Evolutionary conservation across 1,140 invertebrate species (phyloP).

Genomic region (Vanessa tameamea): DNA sequence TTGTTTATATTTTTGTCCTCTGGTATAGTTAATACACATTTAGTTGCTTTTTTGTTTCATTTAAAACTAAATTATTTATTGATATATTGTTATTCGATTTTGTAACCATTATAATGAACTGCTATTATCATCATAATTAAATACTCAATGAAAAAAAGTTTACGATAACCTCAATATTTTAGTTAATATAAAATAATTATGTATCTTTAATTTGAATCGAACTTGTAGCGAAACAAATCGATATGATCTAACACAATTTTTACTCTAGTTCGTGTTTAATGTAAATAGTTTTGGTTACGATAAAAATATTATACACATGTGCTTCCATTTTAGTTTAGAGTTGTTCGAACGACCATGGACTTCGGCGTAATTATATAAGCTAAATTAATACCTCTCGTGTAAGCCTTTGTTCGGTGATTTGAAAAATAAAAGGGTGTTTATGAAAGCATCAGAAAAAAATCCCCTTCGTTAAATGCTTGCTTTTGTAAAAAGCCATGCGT

Average conservation of each 20-base stretch:
- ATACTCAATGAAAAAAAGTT: no score
- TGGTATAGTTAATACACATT: no score
- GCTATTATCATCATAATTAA: no score
- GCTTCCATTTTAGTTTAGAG: background rate
- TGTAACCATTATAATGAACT: no score
- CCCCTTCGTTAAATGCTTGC: constrained; percentile 26
- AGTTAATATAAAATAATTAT: background rate
- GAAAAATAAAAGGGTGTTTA: constrained; percentile 35
- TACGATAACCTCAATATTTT: no score
- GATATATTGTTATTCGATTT: no score
- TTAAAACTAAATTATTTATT: no score
- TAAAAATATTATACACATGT: background rate
- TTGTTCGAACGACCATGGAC: background rate
- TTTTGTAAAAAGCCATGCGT: constrained; percentile 20
- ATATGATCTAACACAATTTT: background rate
- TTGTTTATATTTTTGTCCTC: no score
- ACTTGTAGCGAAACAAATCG: background rate
- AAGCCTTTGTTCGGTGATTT: constrained; percentile 32
- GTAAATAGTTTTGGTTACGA: background rate
- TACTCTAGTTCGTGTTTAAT: background rate
- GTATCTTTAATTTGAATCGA: background rate
- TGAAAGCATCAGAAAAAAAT: constrained; percentile 34
- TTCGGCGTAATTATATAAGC: constrained; percentile 15
- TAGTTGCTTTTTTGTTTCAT: no score
- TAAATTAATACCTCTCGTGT: constrained; percentile 27